Evolutionary conservation across 2,797 vertebrate genomes (phyloP).

Genomic region (Macroramphosus scolopax): DNA sequence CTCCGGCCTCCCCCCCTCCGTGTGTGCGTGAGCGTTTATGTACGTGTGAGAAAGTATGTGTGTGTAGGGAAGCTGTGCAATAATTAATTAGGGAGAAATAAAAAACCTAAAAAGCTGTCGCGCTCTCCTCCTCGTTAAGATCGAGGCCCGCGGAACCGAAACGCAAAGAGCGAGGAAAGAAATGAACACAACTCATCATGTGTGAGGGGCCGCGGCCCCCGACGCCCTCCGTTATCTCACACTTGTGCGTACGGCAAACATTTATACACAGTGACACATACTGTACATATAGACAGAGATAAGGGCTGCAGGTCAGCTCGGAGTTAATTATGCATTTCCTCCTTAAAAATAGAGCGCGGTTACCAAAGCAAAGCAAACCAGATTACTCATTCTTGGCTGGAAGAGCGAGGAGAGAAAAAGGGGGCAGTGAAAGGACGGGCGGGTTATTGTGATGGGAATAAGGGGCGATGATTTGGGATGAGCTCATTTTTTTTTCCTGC

Average conservation of each 20-base stretch:
- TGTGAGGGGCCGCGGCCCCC: not conserved
- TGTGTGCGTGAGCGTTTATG: too few species aligned
- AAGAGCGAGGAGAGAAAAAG: conserved; percentile 22
- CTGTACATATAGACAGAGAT: conserved; percentile 11
- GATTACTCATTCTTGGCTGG: conserved; percentile 66
- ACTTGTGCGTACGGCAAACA: not conserved
- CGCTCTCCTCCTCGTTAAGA: conserved; percentile 27
- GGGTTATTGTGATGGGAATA: conserved; percentile 23
- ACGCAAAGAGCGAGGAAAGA: conserved; percentile 15
- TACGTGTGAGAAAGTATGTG: too few species aligned
- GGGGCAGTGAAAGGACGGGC: conserved; percentile 14
- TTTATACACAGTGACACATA: not conserved
- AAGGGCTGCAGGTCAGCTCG: conserved; percentile 57
- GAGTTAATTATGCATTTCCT: conserved; percentile 75
- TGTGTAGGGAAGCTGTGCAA: conserved; percentile 41
- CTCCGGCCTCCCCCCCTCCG: conserved; percentile 3
- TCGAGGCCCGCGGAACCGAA: conserved; percentile 28
- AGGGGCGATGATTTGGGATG: conserved; percentile 10
- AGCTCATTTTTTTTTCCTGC: conserved; percentile 9
- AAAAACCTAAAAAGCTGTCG: conserved; percentile 50
- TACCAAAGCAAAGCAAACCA: conserved; percentile 60
- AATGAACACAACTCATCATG: conserved; percentile 9
- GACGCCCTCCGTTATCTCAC: too few species aligned
- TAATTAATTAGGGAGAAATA: conserved; percentile 50
- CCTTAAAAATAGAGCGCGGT: conserved; percentile 70